phyloP scores from a whole-genome alignment of 2,113 vertebrate species.

The Leucosticte australis region DNA sequence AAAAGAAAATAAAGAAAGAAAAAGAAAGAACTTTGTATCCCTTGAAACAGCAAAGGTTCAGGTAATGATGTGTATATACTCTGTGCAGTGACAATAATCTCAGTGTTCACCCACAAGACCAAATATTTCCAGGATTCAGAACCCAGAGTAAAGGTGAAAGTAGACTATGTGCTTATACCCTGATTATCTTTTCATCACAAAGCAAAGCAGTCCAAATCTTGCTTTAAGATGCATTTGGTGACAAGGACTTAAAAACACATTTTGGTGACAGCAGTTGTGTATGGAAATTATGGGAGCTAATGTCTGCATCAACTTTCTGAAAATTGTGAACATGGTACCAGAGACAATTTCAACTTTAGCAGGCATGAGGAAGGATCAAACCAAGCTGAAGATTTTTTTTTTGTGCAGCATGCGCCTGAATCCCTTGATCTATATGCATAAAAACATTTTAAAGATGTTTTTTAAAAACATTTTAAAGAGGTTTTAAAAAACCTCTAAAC shows the following conservation, averaged over 20 bases:
- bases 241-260: neutral
- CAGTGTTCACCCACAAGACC: neutral
- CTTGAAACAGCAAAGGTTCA: neutral
- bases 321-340: neutral
- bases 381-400: neutral
- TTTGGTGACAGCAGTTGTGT: neutral
- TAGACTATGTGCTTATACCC: neutral
- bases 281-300: neutral
- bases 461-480: too few species aligned
- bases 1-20: neutral
- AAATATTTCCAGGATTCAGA: neutral
- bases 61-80: accelerated
- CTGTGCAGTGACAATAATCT: neutral
- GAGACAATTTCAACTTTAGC: neutral
- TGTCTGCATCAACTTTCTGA: neutral
- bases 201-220: neutral
- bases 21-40: neutral
- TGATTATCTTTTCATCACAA: neutral
- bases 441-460: neutral
- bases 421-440: neutral
- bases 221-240: neutral
- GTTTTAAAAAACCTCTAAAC: neutral
- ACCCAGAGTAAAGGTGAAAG: neutral
- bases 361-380: neutral
- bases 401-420: neutral